phyloP scores from a whole-genome alignment of 2,888 invertebrate species.

The Dryomyza anilis region DNA sequence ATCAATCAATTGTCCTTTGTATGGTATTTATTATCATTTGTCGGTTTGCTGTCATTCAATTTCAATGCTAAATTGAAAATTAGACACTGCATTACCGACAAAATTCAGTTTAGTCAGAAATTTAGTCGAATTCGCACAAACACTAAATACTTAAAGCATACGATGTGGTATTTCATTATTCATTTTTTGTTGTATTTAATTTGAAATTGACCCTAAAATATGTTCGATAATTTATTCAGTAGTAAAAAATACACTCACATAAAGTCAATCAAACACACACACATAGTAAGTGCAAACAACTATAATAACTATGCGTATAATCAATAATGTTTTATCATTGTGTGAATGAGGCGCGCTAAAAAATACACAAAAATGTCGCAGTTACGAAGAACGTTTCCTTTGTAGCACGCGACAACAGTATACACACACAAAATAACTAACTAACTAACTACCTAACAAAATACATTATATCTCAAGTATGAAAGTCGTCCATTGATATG shows the following conservation, averaged over 20 bases:
- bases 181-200: no score
- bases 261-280: not conserved
- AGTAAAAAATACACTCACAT: not conserved
- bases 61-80: no score
- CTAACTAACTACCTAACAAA: not conserved
- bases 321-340: not conserved
- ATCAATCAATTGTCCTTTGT: no score
- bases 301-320: not conserved
- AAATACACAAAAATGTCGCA: constrained; percentile 10
- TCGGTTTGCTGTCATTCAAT: no score
- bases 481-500: not conserved
- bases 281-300: not conserved
- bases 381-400: not conserved
- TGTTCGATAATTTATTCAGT: not conserved
- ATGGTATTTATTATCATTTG: no score
- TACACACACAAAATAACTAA: not conserved
- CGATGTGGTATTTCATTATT: no score
- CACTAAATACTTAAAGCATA: no score
- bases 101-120: no score
- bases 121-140: no score
- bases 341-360: not conserved
- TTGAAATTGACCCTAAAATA: no score
- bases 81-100: no score
- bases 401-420: not conserved
- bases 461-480: not conserved